A percentile compares a stretch with the other conserved stretches of the same genome.
phyloP scores from a whole-genome alignment of 2,113 vertebrate species.

The Argyrosomus japonicus region DNA sequence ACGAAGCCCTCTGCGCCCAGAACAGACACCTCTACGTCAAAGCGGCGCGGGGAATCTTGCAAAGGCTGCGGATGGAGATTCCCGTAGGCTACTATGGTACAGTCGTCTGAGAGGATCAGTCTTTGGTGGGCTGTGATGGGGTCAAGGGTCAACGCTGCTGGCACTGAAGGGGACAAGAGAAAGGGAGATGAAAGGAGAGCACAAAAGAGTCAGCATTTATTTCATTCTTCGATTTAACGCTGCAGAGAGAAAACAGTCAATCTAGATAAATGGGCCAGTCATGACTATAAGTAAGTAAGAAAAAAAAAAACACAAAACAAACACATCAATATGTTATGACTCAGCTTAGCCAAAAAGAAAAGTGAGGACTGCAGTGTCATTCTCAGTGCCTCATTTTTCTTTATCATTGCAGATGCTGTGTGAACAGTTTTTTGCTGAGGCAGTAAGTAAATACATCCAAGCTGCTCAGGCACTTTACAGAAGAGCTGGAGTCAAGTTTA shows the following conservation, averaged over 20 bases:
- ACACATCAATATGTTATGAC: slow-evolving; percentile 33
- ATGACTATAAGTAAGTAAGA: not conserved
- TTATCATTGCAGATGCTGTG: slow-evolving; percentile 3
- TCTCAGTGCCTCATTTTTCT: slow-evolving; percentile 24
- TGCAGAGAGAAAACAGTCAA: not conserved
- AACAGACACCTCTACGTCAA: slow-evolving; percentile 97
- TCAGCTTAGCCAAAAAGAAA: slow-evolving; percentile 34
- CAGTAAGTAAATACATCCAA: slow-evolving; percentile 18
- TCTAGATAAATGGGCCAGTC: not conserved
- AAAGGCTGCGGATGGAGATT: slow-evolving; percentile 96
- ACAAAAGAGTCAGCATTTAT: not conserved
- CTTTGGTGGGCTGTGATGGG: slow-evolving; percentile 96
- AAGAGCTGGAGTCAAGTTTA: slow-evolving; percentile 20
- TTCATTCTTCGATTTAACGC: not conserved
- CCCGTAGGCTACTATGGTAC: slow-evolving; percentile 97
- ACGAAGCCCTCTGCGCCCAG: slow-evolving; percentile 92
- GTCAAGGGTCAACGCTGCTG: slow-evolving; percentile 93
- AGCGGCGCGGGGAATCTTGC: slow-evolving; percentile 96
- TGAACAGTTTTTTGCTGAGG: slow-evolving; percentile 47
- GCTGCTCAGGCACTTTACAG: slow-evolving; percentile 33
- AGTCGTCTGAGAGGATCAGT: slow-evolving; percentile 97
- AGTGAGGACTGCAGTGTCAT: slow-evolving; percentile 34
- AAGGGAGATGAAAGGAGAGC: not conserved
- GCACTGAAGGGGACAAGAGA: slow-evolving; percentile 83
- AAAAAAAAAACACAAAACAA: not conserved